A percentile compares a stretch with the other conserved stretches of the same genome.
These are phyloP conservation scores for Cataglyphis altisquamis DNA, from an alignment of 2,888 invertebrate genomes.

Conservation along the genomic window DNA sequence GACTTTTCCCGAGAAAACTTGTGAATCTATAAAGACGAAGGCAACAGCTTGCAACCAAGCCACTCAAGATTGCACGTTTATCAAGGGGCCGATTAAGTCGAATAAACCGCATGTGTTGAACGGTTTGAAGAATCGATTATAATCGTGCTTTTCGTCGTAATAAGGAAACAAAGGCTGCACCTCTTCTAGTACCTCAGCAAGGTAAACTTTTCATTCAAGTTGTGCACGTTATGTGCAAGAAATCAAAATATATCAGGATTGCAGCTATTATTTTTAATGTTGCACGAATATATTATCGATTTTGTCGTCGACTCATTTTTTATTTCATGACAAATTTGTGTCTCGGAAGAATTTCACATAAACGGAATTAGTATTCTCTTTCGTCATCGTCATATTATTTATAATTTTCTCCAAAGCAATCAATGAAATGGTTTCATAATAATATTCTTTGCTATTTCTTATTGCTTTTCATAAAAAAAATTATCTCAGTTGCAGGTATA, in stretches of 20 bases:
- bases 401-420: neutral
- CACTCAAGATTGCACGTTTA: neutral
- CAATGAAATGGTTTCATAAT: neutral
- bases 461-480: neutral
- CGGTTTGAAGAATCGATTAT: neutral
- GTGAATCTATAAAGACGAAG: neutral
- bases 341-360: neutral
- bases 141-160: neutral
- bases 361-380: neutral
- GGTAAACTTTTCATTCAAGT: neutral
- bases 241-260: neutral
- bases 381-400: neutral
- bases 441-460: neutral
- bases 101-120: neutral
- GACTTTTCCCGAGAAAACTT: neutral
- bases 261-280: neutral
- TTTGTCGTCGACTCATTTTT: neutral
- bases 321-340: neutral
- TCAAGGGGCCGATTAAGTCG: neutral
- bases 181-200: neutral
- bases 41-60: no score
- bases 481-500: neutral
- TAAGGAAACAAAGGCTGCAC: neutral
- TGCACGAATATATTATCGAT: neutral
- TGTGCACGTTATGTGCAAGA: neutral